Evolutionary conservation across 2,888 invertebrate genomes (phyloP), one percentile per base, ranked within the genome.

Genomic region (Rhamphomyia laevipes): DNA sequence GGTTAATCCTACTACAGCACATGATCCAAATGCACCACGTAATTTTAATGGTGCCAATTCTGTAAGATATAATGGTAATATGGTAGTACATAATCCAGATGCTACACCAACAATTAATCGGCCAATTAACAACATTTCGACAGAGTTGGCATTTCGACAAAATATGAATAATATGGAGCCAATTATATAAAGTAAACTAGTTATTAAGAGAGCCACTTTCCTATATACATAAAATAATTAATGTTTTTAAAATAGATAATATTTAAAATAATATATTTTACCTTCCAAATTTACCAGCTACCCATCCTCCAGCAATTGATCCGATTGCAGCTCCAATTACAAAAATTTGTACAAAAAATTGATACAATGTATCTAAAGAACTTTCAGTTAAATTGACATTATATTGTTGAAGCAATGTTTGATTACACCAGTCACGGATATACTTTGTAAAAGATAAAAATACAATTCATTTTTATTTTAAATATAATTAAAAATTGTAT

Each of bases 261-360:
- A 27, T 27, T 27, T 27, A 5, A 27, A 9, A 27, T 27, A 27
- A 6, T 7, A 27, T 27, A 9, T 21, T 21, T 59, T 64, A 80
- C 82, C 82, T 76, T 54, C 90, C 90, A 51, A 83, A 73, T 59
- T 70, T 77, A 68, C 89, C 81, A n/a, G 88, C 87, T 16, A 87
- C 66, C 58, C 80, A 77, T 38, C 90, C 86, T 0, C 90, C 90
- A 1, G 82, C 72, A 44, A 93, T 71, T 2, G 93, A 93, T 0
- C 95, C 95, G 27, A 83, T 74, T 57, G 90, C 86, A 40, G 93
- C 95, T 10, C 94, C 94, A 21, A 93, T 78, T 38, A 94, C 77
- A 70, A 92, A n/a, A n/a, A n/a, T n/a, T n/a, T n/a, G n/a, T n/a
- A n/a, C n/a, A n/a, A n/a, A n/a, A 94, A 51, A 92, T 81, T 15